Evolutionary conservation across 2,797 vertebrate species (phyloP).

Genomic region (Eulemur coronatus): DNA sequence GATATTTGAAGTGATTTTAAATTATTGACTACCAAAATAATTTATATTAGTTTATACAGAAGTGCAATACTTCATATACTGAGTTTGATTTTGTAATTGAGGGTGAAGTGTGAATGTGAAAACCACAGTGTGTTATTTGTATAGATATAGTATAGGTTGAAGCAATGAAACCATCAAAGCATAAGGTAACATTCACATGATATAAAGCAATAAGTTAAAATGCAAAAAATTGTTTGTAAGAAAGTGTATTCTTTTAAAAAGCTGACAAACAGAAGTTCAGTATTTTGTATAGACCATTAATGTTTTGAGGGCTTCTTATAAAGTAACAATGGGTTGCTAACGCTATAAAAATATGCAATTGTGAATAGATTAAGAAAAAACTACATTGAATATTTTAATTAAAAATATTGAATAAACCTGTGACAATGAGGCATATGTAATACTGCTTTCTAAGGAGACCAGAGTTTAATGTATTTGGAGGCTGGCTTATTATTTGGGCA

Average conservation of each 20-base stretch:
- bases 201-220: background rate
- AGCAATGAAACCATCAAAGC: background rate
- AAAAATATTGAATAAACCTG: background rate
- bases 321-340: background rate
- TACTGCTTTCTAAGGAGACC: background rate
- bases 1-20: background rate
- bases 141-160: background rate
- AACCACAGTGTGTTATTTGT: background rate
- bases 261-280: background rate
- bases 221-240: background rate
- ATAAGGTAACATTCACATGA: background rate
- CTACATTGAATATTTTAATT: background rate
- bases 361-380: background rate
- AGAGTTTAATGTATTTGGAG: background rate
- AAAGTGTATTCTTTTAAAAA: background rate
- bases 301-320: background rate
- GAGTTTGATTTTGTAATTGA: background rate
- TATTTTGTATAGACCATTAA: background rate
- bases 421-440: background rate
- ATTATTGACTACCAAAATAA: background rate
- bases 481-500: background rate
- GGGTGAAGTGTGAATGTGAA: background rate
- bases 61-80: background rate
- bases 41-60: background rate
- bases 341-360: background rate